Evolutionary conservation across 2,888 invertebrate species (phyloP), one percentile per base, ranked within the genome.

Genomic region (Eilema caniola): DNA sequence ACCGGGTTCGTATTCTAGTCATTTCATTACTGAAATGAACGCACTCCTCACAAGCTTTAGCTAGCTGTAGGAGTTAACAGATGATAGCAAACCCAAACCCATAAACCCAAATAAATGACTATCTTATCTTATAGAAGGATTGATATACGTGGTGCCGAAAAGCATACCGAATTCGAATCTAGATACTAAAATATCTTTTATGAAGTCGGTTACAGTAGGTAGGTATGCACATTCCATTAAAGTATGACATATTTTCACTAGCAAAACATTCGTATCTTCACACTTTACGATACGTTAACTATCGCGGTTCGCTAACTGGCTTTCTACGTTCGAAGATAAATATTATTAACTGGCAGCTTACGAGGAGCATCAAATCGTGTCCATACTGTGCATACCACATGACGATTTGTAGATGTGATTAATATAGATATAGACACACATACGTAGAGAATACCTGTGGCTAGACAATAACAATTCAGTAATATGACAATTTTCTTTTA

Each of bases 281-380:
- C 70, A 74, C 63, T 71, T 64, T 11, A 67, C 72, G n/a, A 67
- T 5, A n/a, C 53, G 71, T 57, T 76, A 75, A 68, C 66, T 62
- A 62, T 28, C 2, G 37, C 65, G 24, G 60, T 57, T 56, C 53
- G 31, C 14, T 57, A 28, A 28, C 47, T 10, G 59, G 11, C 31
- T 69, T 64, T 69, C 68, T 63, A 37, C 41, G 31, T 65, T n/a
- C 56, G 16, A 57, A 33, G 24, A 31, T 25, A 60, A 60, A 28
- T 16, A 25, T 28, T 60, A 20, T 60, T 60, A 31, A 14, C 65
- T 10, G 25, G 11, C 56, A 24, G n/a, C 28, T n/a, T 11, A 28
- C 28, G n/a, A 53, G 20, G 28, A 25, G 41, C 25, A 28, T 31
- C 16, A 8, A 62, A 3, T 24, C 24, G 20, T 62, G 20, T 20